phyloP scores from a whole-genome alignment of 2,797 vertebrate genomes.

The Erpetoichthys calabaricus region DNA sequence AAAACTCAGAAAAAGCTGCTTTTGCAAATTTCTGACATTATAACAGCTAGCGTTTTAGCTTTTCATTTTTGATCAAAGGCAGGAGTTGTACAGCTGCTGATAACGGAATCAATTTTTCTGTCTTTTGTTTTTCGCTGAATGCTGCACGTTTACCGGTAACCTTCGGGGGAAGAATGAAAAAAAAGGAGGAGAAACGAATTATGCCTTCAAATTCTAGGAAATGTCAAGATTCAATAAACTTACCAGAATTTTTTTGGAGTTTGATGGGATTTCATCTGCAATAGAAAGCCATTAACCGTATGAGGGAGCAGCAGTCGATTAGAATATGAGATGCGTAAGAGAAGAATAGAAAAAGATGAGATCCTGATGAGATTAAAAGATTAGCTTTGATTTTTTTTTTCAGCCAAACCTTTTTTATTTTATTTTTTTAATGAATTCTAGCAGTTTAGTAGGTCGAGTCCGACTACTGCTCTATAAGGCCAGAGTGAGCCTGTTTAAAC shows the following conservation, averaged over 20 bases:
- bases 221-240: conserved; percentile 47
- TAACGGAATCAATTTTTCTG: conserved; percentile 58
- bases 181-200: conserved; percentile 12
- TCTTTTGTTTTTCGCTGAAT: conserved; percentile 78
- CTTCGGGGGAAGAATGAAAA: conserved; percentile 54
- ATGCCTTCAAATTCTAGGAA: conserved; percentile 27
- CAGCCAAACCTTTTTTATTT: conserved; percentile 23
- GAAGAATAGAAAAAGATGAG: conserved; percentile 32
- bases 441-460: no score
- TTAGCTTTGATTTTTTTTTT: conserved; percentile 41
- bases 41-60: conserved; percentile 28
- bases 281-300: conserved; percentile 33
- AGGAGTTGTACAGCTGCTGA: conserved; percentile 41
- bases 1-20: conserved; percentile 63
- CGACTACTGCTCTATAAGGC: no score
- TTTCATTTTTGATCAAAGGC: conserved; percentile 51
- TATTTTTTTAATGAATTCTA: not conserved
- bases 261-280: conserved; percentile 34
- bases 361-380: conserved; percentile 53
- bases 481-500: no score
- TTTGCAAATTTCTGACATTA: conserved; percentile 61
- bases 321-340: conserved; percentile 53
- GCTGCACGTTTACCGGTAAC: conserved; percentile 68
- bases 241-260: conserved; percentile 38
- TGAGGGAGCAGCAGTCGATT: conserved; percentile 28